Conservation (phyloP, 64 coral and sea anemone species). For the Stichodactyla mertensii region DNA sequence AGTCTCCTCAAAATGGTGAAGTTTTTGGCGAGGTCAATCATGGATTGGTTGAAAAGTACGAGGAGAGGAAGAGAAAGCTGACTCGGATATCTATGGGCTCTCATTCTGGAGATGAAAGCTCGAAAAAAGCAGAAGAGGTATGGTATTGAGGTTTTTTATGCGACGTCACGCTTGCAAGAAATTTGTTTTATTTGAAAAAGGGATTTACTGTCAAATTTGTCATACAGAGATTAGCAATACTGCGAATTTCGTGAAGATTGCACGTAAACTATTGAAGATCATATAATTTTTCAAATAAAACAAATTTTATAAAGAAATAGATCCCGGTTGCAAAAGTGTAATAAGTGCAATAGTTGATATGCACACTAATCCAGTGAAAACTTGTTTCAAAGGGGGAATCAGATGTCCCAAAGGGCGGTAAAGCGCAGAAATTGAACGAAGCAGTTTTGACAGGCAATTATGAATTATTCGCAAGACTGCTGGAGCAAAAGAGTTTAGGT, state of each 20-base stretch:
- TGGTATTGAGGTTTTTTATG: neutral
- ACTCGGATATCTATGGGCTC: neutral
- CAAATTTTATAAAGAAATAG: too few relatives aligned
- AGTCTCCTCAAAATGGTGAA: neutral
- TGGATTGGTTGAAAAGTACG: neutral
- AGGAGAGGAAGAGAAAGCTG: neutral
- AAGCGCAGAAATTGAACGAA: constrained; percentile 14
- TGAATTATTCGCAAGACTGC: neutral
- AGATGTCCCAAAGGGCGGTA: neutral
- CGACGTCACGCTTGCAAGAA: neutral
- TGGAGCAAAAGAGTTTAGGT: neutral
- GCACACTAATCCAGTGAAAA: neutral
- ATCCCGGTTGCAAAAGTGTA: too few relatives aligned
- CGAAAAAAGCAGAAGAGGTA: neutral
- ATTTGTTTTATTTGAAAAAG: neutral
- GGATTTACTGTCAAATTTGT: too few relatives aligned
- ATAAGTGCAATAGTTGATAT: neutral
- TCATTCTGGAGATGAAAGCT: neutral
- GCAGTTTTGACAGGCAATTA: constrained; percentile 6
- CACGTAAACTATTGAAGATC: too few relatives aligned
- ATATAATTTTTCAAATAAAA: too few relatives aligned
- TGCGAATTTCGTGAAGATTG: too few relatives aligned
- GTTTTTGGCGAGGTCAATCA: neutral
- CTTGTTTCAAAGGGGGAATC: neutral
- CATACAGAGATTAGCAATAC: too few relatives aligned